phyloP scores from a whole-genome alignment of 2,113 vertebrate genomes.

The Entomyzon cyanotis region DNA sequence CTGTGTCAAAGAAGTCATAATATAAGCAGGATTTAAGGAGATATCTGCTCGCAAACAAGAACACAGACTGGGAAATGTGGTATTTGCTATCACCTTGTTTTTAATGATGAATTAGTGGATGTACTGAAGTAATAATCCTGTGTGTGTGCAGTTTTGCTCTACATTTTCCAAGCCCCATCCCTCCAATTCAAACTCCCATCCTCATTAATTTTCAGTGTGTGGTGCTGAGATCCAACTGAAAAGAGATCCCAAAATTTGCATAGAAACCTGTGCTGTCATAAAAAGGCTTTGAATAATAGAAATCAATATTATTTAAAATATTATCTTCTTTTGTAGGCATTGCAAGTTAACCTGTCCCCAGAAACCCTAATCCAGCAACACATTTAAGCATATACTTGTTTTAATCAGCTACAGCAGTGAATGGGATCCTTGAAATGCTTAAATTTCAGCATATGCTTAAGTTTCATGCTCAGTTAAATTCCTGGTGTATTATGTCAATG shows the following conservation, averaged over 20 bases:
- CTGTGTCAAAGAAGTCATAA: slow-evolving; percentile 15
- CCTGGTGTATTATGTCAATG: not conserved
- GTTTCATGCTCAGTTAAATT: slow-evolving; percentile 20
- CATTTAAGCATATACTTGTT: not conserved
- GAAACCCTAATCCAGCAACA: not conserved
- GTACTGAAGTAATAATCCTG: not conserved
- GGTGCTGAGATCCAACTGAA: not conserved
- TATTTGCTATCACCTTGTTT: not conserved
- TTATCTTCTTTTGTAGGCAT: not conserved
- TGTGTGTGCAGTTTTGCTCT: not conserved
- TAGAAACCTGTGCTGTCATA: not conserved
- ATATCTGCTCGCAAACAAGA: not conserved
- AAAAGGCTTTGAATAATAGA: not conserved
- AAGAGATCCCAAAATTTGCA: not conserved
- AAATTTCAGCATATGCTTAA: not conserved
- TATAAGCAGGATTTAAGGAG: not conserved
- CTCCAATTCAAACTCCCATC: not conserved
- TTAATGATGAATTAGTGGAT: not conserved
- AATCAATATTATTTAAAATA: not conserved
- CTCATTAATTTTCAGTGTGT: slow-evolving; percentile 11
- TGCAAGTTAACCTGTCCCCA: not conserved
- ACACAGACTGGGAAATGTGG: not conserved
- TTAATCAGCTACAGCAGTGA: not conserved
- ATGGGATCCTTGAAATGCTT: not conserved
- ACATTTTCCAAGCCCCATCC: not conserved